phyloP scores from a whole-genome alignment of 2,888 invertebrate genomes.

The Malthinus flaveolus region DNA sequence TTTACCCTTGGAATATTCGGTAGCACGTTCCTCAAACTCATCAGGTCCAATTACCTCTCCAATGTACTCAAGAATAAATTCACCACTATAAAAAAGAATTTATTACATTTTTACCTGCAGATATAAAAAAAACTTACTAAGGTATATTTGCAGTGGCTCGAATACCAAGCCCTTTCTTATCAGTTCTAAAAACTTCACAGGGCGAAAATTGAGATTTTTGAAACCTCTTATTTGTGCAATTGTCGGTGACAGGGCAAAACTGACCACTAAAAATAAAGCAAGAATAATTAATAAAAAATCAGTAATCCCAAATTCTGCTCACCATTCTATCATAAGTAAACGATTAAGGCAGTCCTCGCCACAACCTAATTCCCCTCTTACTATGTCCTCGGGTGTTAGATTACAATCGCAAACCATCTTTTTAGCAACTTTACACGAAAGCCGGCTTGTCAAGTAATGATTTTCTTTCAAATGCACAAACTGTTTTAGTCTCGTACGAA shows the following conservation, averaged over 20 bases:
- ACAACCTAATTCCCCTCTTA: slow-evolving; percentile 83
- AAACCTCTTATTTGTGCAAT: slow-evolving; percentile 94
- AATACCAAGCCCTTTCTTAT: slow-evolving; percentile 94
- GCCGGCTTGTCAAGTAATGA: slow-evolving; percentile 81
- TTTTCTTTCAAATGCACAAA: slow-evolving; percentile 85
- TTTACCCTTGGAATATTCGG: slow-evolving; percentile 86
- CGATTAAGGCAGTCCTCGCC: slow-evolving; percentile 96
- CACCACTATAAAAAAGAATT: slow-evolving; percentile 66
- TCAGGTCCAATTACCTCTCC: slow-evolving; percentile 94
- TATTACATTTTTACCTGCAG: neutral
- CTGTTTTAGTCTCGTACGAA: slow-evolving; percentile 67
- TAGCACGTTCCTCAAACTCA: slow-evolving; percentile 86
- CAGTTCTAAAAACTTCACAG: slow-evolving; percentile 86
- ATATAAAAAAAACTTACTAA: slow-evolving; percentile 60
- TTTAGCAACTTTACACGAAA: slow-evolving; percentile 86
- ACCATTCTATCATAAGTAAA: slow-evolving; percentile 98
- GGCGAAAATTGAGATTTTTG: slow-evolving; percentile 84
- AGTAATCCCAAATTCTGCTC: slow-evolving; percentile 41
- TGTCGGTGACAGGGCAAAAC: slow-evolving; percentile 84
- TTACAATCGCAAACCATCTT: slow-evolving; percentile 96
- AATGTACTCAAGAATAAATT: slow-evolving; percentile 97
- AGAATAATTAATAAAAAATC: neutral
- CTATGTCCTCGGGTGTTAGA: slow-evolving; percentile 84
- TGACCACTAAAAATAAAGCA: slow-evolving; percentile 67
- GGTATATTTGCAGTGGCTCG: slow-evolving; percentile 73